These are phyloP conservation scores for Luscinia megarhynchos DNA, from an alignment of 2,797 vertebrate genomes.

Conservation along the genomic window DNA sequence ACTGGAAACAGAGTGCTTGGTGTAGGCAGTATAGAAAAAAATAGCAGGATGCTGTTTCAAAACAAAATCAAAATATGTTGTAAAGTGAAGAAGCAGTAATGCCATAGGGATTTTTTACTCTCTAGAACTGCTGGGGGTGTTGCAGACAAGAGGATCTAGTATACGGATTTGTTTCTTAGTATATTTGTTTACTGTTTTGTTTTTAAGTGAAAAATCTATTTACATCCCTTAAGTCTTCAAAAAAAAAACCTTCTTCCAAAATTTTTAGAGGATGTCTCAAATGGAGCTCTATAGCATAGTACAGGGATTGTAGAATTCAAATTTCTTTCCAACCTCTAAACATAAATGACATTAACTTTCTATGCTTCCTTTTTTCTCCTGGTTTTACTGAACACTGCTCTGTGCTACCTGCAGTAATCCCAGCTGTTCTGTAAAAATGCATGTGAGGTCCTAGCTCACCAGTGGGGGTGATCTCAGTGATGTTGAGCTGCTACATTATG, in stretches of 20 bases:
- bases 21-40: background rate
- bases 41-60: background rate
- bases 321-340: background rate
- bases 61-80: background rate
- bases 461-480: background rate
- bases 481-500: background rate
- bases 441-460: background rate
- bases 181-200: background rate
- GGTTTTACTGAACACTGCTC: background rate
- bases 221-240: slow-evolving; percentile 19
- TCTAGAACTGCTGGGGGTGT: background rate
- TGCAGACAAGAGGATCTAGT: background rate
- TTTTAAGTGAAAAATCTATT: slow-evolving; percentile 51
- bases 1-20: background rate
- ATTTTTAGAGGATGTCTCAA: background rate
- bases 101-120: background rate
- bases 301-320: background rate
- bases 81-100: background rate
- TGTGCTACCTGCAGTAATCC: background rate
- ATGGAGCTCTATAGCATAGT: background rate
- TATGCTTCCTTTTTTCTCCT: background rate
- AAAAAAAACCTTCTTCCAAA: background rate
- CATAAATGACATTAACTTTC: background rate
- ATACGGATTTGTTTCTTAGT: slow-evolving; percentile 18
- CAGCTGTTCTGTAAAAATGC: background rate